Percentiles rank a stretch among this genome's conserved stretches.
Conservation (phyloP, 2,888 invertebrate species). For the Leuctra nigra region DNA sequence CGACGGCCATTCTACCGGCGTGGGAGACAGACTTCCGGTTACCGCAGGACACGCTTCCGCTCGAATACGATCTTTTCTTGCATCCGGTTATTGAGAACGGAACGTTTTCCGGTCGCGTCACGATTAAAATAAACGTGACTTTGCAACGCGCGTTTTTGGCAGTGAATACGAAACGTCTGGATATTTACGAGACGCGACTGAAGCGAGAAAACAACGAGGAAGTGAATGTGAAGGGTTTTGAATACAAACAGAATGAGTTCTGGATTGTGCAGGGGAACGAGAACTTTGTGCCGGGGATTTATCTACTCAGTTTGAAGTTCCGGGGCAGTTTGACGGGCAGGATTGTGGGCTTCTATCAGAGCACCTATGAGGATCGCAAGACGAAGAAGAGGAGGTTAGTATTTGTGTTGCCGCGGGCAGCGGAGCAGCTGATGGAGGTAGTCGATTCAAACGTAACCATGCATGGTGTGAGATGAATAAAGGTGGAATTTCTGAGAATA, state of each 20-base stretch:
- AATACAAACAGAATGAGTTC: conserved; percentile 30
- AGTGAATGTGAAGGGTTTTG: conserved; percentile 32
- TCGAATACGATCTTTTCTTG: conserved; percentile 56
- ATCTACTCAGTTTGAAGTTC: conserved; percentile 45
- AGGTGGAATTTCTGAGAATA: too few relatives aligned
- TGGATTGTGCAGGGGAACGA: conserved; percentile 29
- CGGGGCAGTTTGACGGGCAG: conserved; percentile 47
- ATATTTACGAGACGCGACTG: conserved; percentile 42
- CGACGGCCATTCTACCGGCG: conserved; percentile 12
- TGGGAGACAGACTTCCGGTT: conserved; percentile 44
- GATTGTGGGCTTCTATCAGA: conserved; percentile 56
- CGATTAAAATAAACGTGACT: conserved; percentile 44
- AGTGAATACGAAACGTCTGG: conserved; percentile 45
- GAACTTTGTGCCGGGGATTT: conserved; percentile 36
- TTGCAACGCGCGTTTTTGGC: conserved; percentile 43
- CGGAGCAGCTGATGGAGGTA: too few relatives aligned
- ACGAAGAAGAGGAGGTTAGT: conserved; percentile 35
- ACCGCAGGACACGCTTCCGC: conserved; percentile 50
- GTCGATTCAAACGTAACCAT: too few relatives aligned
- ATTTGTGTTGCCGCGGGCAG: too few relatives aligned
- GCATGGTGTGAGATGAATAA: too few relatives aligned
- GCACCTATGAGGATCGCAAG: conserved; percentile 43
- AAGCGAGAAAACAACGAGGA: conserved; percentile 34
- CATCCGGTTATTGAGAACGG: conserved; percentile 56
- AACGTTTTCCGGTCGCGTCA: conserved; percentile 51